Percentiles rank a stretch among this genome's conserved stretches.
phyloP scores from a whole-genome alignment of 2,113 vertebrate genomes.

The Bombycilla garrulus region DNA sequence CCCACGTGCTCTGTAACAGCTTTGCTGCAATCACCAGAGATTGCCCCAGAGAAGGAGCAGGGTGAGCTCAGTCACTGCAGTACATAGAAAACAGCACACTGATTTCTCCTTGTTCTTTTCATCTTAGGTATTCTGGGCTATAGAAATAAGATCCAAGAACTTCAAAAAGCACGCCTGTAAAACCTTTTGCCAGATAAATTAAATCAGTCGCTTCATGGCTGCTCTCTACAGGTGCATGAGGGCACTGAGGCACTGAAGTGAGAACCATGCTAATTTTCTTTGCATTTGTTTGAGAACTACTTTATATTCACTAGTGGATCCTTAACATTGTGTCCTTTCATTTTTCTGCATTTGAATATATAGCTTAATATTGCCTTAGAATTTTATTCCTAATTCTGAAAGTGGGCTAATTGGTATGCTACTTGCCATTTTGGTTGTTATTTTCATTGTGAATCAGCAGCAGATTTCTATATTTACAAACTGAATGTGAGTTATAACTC shows the following conservation, averaged over 20 bases:
- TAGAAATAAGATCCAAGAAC: neutral
- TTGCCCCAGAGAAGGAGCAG: neutral
- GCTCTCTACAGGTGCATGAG: neutral
- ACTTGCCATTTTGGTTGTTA: neutral
- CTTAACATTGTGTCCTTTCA: neutral
- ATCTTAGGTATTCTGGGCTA: neutral
- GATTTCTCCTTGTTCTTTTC: neutral
- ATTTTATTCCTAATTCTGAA: neutral
- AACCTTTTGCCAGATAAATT: neutral
- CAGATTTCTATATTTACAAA: neutral
- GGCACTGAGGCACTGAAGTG: neutral
- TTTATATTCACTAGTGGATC: neutral
- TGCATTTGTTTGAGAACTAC: neutral
- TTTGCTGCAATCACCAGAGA: neutral
- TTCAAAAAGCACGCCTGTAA: neutral
- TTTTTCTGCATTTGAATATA: neutral
- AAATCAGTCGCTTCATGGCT: neutral
- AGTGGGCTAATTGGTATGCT: neutral
- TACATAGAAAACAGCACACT: neutral
- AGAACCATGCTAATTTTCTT: neutral
- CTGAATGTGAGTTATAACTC: neutral
- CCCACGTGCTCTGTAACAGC: neutral
- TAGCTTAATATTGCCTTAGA: neutral
- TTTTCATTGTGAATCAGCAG: neutral
- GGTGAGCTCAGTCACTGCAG: neutral